Percentiles rank a stretch among this genome's conserved stretches.
Conservation (phyloP, 2,888 invertebrate species). For the Ectropis crepuscularia region DNA sequence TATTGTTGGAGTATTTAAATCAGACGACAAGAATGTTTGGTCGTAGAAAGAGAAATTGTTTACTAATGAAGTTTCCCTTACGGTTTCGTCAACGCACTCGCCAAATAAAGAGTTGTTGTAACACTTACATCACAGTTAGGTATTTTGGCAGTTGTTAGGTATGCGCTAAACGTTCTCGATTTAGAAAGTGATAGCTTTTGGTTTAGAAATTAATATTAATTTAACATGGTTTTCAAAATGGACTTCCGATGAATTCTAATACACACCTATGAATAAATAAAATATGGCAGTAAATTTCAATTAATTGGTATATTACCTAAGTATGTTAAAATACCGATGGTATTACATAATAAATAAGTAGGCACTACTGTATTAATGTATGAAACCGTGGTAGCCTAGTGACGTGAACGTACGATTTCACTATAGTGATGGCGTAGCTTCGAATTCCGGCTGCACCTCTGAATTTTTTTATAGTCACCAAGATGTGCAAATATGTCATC, state of each 20-base stretch:
- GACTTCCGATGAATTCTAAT: background rate
- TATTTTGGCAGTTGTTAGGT: constrained; percentile 27
- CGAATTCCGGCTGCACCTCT: too few species aligned
- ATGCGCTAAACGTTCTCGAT: constrained; percentile 25
- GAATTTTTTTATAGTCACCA: too few species aligned
- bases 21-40: constrained; percentile 46
- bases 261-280: background rate
- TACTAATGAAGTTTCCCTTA: constrained; percentile 60
- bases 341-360: too few species aligned
- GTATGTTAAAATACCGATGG: too few species aligned
- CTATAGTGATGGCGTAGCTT: too few species aligned
- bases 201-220: constrained; percentile 12
- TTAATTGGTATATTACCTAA: too few species aligned
- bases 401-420: too few species aligned
- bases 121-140: constrained; percentile 39
- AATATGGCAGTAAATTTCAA: background rate
- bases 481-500: too few species aligned
- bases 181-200: constrained; percentile 37
- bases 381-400: too few species aligned
- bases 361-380: too few species aligned
- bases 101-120: constrained; percentile 35
- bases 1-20: constrained; percentile 57
- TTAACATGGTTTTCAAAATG: constrained; percentile 11
- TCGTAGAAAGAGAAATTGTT: constrained; percentile 68
- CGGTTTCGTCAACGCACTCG: constrained; percentile 37